Evolutionary conservation across 2,113 vertebrate species (phyloP).

Genomic region (Cephalopterus ornatus): DNA sequence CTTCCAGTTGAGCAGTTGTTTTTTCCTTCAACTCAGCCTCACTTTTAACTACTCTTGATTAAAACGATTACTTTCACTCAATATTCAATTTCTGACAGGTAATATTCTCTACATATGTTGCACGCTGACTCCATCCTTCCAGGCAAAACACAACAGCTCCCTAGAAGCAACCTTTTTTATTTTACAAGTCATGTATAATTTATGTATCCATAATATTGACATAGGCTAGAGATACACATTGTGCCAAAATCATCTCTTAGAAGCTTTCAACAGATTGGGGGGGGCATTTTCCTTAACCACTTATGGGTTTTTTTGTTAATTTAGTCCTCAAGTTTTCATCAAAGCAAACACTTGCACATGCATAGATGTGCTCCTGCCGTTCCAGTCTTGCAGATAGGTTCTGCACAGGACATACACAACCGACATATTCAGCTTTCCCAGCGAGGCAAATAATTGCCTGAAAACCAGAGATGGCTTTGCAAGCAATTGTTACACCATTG

Average conservation of each 20-base stretch:
- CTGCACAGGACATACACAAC: neutral
- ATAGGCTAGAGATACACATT: neutral
- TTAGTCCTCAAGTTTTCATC: neutral
- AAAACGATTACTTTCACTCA: neutral
- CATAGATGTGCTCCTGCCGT: neutral
- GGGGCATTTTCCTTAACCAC: neutral
- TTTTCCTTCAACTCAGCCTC: neutral
- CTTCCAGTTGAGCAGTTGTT: neutral
- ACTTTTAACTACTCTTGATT: slow-evolving; percentile 31
- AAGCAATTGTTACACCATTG: neutral
- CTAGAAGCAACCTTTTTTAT: neutral
- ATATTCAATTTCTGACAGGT: slow-evolving; percentile 32
- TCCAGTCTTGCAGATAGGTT: neutral
- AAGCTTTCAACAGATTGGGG: neutral
- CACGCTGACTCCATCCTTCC: neutral
- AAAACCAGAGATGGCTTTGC: neutral
- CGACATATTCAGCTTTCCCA: neutral
- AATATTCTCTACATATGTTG: neutral
- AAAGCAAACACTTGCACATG: neutral
- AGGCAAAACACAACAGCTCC: slow-evolving; percentile 9
- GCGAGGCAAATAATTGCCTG: neutral
- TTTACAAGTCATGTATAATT: neutral
- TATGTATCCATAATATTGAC: neutral
- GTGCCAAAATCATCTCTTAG: neutral
- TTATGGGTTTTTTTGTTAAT: accelerated